Percentiles rank a stretch among this genome's conserved stretches.
These are phyloP conservation scores for Mythimna albipuncta DNA, from an alignment of 2,888 invertebrate species.

Conservation along the genomic window DNA sequence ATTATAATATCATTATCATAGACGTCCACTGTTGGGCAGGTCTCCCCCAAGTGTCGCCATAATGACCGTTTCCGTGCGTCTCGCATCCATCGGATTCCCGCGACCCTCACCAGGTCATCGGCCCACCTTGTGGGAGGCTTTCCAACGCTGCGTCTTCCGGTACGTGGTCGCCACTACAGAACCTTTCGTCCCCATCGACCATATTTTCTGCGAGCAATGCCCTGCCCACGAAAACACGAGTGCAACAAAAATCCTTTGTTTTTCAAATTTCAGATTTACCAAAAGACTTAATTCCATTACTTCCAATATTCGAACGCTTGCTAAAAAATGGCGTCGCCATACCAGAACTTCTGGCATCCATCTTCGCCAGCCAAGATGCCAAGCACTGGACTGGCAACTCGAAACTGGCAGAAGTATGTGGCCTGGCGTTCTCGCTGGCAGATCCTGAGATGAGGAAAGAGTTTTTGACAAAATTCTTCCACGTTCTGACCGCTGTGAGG, in stretches of 20 bases:
- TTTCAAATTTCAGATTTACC: conserved; percentile 37
- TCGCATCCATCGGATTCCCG: too few relatives aligned
- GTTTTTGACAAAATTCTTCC: conserved; percentile 63
- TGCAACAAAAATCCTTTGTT: not conserved
- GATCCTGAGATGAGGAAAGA: conserved; percentile 38
- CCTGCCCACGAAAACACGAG: too few relatives aligned
- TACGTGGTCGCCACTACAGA: too few relatives aligned
- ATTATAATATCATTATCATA: too few relatives aligned
- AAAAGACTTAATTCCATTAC: conserved; percentile 1
- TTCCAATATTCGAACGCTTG: conserved; percentile 54
- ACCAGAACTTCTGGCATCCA: conserved; percentile 63
- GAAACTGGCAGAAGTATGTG: conserved; percentile 69
- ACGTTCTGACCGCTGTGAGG: conserved; percentile 63
- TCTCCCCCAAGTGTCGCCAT: too few relatives aligned
- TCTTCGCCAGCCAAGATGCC: conserved; percentile 51
- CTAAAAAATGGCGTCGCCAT: conserved; percentile 66
- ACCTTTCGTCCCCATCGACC: too few relatives aligned
- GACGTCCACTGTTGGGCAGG: too few relatives aligned
- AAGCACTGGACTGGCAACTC: conserved; percentile 46
- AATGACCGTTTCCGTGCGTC: too few relatives aligned
- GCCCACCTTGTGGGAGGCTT: too few relatives aligned
- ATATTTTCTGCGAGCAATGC: too few relatives aligned
- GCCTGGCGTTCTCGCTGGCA: conserved; percentile 61
- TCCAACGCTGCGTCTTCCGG: too few relatives aligned
- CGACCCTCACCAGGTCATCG: too few relatives aligned